Percentiles rank a stretch among this genome's conserved stretches.
These are phyloP conservation scores for Eupeodes latifasciatus DNA, from an alignment of 2,888 invertebrate genomes.

Conservation along the genomic window DNA sequence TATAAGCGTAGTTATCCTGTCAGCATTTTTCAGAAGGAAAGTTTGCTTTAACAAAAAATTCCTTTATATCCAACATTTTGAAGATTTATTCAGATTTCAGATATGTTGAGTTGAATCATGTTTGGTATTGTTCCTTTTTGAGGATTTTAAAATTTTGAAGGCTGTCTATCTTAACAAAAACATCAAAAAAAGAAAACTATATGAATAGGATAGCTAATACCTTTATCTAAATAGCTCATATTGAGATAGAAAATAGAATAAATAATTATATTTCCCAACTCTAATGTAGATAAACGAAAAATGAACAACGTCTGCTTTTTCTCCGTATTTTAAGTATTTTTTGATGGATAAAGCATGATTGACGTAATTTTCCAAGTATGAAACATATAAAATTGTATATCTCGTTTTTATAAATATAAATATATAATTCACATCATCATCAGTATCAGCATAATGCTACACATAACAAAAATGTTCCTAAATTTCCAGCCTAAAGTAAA, in stretches of 20 bases:
- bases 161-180: slow-evolving; percentile 6
- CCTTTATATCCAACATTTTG: slow-evolving; percentile 24
- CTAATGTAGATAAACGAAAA: slow-evolving; percentile 2
- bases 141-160: slow-evolving; percentile 18
- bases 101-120: slow-evolving; percentile 42
- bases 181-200: background rate
- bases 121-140: slow-evolving; percentile 45
- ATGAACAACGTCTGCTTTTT: background rate
- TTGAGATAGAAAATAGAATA: slow-evolving; percentile 38
- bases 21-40: no score
- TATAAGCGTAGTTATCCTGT: background rate
- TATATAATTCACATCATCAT: slow-evolving; percentile 34
- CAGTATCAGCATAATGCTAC: slow-evolving; percentile 14
- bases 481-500: slow-evolving; percentile 23
- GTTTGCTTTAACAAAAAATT: background rate
- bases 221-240: slow-evolving; percentile 2
- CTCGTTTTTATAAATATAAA: background rate
- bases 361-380: slow-evolving; percentile 50
- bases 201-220: slow-evolving; percentile 32
- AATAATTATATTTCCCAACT: slow-evolving; percentile 58
- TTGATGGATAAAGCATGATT: slow-evolving; percentile 58
- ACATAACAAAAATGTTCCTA: background rate
- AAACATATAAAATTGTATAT: slow-evolving; percentile 50
- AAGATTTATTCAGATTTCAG: slow-evolving; percentile 41
- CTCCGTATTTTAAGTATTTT: background rate